phyloP scores from a whole-genome alignment of 2,888 invertebrate genomes.

The Lumbricus terrestris region DNA sequence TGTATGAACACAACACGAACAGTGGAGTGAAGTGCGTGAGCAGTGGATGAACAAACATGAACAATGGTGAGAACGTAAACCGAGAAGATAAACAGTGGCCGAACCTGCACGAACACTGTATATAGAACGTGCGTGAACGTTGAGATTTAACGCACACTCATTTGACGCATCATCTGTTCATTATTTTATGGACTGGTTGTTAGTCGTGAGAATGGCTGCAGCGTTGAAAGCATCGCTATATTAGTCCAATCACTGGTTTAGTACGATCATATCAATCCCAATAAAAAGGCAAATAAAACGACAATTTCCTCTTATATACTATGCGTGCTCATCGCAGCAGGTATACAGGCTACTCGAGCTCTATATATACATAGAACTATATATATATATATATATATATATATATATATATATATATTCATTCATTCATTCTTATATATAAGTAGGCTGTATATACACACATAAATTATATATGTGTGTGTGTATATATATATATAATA shows the following conservation, averaged over 20 bases:
- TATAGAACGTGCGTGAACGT: neutral
- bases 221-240: neutral
- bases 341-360: no score
- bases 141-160: neutral
- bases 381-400: neutral
- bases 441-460: slow-evolving; percentile 6
- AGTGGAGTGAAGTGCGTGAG: neutral
- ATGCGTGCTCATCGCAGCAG: neutral
- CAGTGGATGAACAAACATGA: neutral
- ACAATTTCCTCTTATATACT: neutral
- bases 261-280: neutral
- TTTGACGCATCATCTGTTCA: neutral
- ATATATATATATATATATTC: slow-evolving; percentile 13
- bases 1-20: no score
- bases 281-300: neutral
- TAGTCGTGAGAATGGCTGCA: neutral
- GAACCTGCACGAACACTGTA: no score
- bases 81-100: no score
- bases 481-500: neutral
- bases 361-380: no score
- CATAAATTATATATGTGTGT: neutral
- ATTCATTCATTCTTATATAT: no score
- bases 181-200: neutral
- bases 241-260: neutral
- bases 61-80: neutral